phyloP scores from a whole-genome alignment of 2,888 invertebrate species.

The Ichneumoninae sp. region DNA sequence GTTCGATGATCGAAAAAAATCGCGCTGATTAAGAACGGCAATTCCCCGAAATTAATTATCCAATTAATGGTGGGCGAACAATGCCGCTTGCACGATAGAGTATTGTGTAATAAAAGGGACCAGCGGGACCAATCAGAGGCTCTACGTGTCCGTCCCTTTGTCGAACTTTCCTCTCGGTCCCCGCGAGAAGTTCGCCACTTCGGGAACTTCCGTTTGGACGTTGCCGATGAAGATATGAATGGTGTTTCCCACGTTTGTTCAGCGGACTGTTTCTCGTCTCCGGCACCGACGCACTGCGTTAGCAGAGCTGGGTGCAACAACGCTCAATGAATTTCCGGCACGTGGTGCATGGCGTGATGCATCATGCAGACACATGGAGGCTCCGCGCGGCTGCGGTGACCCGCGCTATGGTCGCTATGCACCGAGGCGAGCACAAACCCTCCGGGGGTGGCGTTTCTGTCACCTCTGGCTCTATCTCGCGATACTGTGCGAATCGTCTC shows the following conservation, averaged over 20 bases:
- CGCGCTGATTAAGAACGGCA: too few relatives aligned
- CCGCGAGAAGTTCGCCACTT: too few relatives aligned
- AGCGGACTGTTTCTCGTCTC: not conserved
- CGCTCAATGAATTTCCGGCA: slow-evolving; percentile 58
- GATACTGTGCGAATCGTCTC: not conserved
- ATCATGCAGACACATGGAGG: slow-evolving; percentile 19
- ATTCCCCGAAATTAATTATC: too few relatives aligned
- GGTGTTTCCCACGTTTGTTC: not conserved
- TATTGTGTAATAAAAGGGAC: too few relatives aligned
- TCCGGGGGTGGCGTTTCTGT: not conserved
- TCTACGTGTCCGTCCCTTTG: too few relatives aligned
- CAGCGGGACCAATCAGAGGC: too few relatives aligned
- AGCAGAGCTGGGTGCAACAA: slow-evolving; percentile 14
- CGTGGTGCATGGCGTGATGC: slow-evolving; percentile 53
- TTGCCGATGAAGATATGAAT: slow-evolving; percentile 1
- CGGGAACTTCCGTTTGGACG: too few relatives aligned
- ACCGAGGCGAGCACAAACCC: not conserved
- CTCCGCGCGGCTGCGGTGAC: not conserved
- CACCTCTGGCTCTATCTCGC: not conserved
- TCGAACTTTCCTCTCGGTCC: too few relatives aligned
- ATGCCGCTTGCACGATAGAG: too few relatives aligned
- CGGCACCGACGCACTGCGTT: slow-evolving; percentile 13
- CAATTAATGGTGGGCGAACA: too few relatives aligned
- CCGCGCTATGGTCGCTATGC: not conserved
- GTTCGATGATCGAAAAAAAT: too few relatives aligned